Evolutionary conservation across 2,113 vertebrate genomes (phyloP).

Genomic region (Ciconia boyciana): DNA sequence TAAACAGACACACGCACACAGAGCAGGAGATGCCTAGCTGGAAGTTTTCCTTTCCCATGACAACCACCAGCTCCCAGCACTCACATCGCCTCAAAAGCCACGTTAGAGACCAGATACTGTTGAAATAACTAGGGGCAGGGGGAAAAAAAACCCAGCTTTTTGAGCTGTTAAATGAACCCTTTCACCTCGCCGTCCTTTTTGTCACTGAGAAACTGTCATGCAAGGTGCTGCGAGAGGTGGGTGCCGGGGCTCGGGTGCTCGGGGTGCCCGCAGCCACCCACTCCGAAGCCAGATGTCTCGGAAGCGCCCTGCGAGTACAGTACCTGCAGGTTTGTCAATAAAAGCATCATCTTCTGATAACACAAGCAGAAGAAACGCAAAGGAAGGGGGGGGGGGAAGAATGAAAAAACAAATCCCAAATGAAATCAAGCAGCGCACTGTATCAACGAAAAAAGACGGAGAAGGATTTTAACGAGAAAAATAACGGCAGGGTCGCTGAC

Average conservation of each 20-base stretch:
- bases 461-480: conserved; percentile 6
- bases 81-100: background rate
- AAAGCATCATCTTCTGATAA: conserved; percentile 89
- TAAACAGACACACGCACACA: background rate
- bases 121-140: background rate
- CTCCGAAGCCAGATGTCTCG: conserved; percentile 3
- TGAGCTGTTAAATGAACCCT: conserved; percentile 2
- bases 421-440: conserved; percentile 50
- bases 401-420: conserved; percentile 71
- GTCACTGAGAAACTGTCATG: conserved; percentile 72
- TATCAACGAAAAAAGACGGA: background rate
- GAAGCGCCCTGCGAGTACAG: conserved; percentile 63
- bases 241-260: background rate
- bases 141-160: background rate
- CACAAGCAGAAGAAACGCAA: conserved; percentile 76
- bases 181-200: background rate
- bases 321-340: conserved; percentile 91
- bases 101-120: background rate
- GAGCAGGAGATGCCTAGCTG: background rate
- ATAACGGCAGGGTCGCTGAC: background rate
- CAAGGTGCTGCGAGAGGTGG: conserved; percentile 61
- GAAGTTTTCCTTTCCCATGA: background rate
- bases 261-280: background rate
- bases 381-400: background rate
- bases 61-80: background rate